Conservation (phyloP, 2,113 vertebrate genomes). For the Mus spicilegus region DNA sequence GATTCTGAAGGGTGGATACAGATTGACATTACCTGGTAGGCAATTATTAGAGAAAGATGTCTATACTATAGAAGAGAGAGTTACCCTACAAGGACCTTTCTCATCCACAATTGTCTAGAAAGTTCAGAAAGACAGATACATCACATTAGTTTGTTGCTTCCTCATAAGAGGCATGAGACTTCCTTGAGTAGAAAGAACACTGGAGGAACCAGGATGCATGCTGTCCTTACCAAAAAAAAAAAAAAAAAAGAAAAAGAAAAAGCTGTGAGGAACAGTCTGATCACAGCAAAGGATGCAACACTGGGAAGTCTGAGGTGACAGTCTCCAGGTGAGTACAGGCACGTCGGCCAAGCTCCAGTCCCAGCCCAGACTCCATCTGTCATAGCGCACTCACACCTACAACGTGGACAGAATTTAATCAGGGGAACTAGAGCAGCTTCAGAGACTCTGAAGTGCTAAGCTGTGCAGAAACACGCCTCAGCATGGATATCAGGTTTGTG, state of each 20-base stretch:
- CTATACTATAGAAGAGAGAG: not conserved
- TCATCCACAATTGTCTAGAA: not conserved
- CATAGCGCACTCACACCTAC: not conserved
- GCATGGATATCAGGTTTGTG: not conserved
- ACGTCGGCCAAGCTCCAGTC: not conserved
- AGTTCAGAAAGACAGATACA: not conserved
- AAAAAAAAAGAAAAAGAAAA: too few relatives aligned
- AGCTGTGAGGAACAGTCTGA: not conserved
- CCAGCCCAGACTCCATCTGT: not conserved
- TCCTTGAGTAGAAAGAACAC: not conserved
- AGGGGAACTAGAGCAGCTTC: not conserved
- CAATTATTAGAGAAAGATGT: not conserved
- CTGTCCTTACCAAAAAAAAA: not conserved
- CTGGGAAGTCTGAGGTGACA: accelerated
- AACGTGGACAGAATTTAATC: not conserved
- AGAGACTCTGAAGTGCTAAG: not conserved
- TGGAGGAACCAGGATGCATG: not conserved
- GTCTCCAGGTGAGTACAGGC: too few relatives aligned
- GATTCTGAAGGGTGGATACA: not conserved
- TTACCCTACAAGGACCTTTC: not conserved
- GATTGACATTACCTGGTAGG: not conserved
- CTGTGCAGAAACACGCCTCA: not conserved
- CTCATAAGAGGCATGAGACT: not conserved
- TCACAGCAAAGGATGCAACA: not conserved
- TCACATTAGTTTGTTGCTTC: not conserved